Evolutionary conservation across 2,113 vertebrate genomes (phyloP).

Genomic region (Hepsetus odoe): DNA sequence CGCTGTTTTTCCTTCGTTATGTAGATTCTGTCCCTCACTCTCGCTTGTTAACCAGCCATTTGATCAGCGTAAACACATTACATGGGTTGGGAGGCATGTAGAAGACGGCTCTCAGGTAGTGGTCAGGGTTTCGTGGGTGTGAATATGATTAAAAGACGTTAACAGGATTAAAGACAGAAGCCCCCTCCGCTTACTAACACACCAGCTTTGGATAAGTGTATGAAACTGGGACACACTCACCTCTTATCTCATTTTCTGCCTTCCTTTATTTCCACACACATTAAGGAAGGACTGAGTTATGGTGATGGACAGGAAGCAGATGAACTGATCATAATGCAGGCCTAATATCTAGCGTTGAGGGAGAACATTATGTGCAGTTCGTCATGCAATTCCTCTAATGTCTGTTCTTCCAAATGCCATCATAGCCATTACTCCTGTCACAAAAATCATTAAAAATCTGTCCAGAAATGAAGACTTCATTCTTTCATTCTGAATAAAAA

Average conservation of each 20-base stretch:
- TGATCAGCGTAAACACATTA: slow-evolving; percentile 22
- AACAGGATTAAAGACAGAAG: slow-evolving; percentile 40
- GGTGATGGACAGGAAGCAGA: slow-evolving; percentile 39
- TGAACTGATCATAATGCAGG: slow-evolving; percentile 33
- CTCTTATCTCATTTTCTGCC: not conserved
- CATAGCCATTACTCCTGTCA: not conserved
- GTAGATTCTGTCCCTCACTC: not conserved
- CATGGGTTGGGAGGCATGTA: not conserved
- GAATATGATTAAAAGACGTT: slow-evolving; percentile 35
- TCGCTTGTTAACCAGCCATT: slow-evolving; percentile 9
- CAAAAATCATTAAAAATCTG: no score
- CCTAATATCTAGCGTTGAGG: slow-evolving; percentile 17
- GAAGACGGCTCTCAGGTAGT: not conserved
- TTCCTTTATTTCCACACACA: not conserved
- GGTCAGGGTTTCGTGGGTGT: slow-evolving; percentile 22
- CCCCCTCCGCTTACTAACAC: slow-evolving; percentile 10
- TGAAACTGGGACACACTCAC: slow-evolving; percentile 21
- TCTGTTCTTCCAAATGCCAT: not conserved
- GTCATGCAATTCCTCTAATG: slow-evolving; percentile 14
- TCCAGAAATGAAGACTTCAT: not conserved
- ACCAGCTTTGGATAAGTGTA: slow-evolving; percentile 17
- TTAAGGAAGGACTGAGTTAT: slow-evolving; percentile 11
- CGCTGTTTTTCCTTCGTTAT: not conserved
- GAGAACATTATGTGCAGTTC: slow-evolving; percentile 11
- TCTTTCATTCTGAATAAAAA: not conserved